Percentiles rank a stretch among this genome's conserved stretches.
Evolutionary conservation across 2,113 vertebrate genomes (phyloP).

Genomic region (Lamprotornis superbus): DNA sequence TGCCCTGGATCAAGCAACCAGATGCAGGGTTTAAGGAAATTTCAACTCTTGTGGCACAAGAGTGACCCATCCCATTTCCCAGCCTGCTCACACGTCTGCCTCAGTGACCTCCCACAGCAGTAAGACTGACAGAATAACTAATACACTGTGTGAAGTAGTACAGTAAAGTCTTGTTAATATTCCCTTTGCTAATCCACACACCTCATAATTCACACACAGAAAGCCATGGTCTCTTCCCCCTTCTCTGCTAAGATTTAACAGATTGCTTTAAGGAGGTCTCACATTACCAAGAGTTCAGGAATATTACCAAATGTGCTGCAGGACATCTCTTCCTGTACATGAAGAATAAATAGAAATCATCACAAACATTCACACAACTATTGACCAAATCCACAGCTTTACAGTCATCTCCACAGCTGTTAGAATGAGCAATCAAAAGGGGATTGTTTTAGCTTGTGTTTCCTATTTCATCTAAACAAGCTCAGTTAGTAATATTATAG

Average conservation of each 20-base stretch:
- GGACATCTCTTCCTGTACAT: not conserved
- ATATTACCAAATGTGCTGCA: not conserved
- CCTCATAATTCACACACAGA: conserved; percentile 29
- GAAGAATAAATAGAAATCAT: not conserved
- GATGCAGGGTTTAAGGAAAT: not conserved
- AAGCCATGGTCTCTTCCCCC: not conserved
- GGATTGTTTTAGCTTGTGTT: not conserved
- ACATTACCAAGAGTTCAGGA: not conserved
- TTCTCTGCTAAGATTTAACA: not conserved
- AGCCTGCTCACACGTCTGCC: not conserved
- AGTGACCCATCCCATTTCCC: not conserved
- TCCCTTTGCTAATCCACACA: conserved; percentile 10
- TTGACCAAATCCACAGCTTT: not conserved
- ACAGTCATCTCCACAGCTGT: not conserved
- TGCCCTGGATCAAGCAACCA: not conserved
- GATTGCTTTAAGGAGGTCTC: conserved; percentile 9
- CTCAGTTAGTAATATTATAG: not conserved
- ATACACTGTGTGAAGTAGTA: not conserved
- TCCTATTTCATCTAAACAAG: not conserved
- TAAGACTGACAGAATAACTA: conserved; percentile 13
- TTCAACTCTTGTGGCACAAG: not conserved
- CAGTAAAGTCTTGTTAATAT: conserved; percentile 19
- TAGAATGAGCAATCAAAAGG: not conserved
- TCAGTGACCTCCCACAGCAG: not conserved
- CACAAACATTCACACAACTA: not conserved